phyloP scores from a whole-genome alignment of 2,113 vertebrate species.

The Sylvietta virens region DNA sequence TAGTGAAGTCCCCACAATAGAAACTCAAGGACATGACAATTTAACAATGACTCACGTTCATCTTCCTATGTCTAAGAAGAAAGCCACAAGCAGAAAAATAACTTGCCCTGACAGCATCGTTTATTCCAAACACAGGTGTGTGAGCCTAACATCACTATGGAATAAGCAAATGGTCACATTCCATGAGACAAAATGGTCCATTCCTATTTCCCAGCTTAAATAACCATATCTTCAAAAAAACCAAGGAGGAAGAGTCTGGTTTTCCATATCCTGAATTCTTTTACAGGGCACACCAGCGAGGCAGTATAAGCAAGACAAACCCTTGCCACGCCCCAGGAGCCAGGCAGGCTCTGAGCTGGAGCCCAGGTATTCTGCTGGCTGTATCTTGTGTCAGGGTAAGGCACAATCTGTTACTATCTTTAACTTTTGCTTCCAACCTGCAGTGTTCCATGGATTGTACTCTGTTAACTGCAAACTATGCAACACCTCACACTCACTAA shows the following conservation, averaged over 20 bases:
- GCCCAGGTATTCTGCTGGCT: background rate
- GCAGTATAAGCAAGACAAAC: background rate
- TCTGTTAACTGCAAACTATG: background rate
- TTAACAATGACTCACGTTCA: background rate
- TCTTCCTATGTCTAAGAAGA: background rate
- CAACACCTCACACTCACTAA: background rate
- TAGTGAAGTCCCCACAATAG: background rate
- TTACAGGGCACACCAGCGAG: background rate
- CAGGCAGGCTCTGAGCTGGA: background rate
- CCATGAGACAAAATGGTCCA: background rate
- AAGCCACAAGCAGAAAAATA: background rate
- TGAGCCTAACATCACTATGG: background rate
- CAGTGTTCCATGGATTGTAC: fast-evolving
- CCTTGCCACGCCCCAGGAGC: background rate
- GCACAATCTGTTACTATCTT: background rate
- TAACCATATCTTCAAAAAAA: background rate
- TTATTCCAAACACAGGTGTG: background rate
- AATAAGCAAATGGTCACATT: background rate
- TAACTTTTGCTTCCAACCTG: background rate
- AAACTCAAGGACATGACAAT: background rate
- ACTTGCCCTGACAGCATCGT: background rate
- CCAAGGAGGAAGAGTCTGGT: background rate
- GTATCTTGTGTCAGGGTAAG: background rate
- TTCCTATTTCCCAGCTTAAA: background rate
- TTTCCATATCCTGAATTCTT: background rate